Evolutionary conservation across 2,113 vertebrate species (phyloP), one percentile per base, ranked within the genome.

Genomic region (Chaetodon trifascialis): DNA sequence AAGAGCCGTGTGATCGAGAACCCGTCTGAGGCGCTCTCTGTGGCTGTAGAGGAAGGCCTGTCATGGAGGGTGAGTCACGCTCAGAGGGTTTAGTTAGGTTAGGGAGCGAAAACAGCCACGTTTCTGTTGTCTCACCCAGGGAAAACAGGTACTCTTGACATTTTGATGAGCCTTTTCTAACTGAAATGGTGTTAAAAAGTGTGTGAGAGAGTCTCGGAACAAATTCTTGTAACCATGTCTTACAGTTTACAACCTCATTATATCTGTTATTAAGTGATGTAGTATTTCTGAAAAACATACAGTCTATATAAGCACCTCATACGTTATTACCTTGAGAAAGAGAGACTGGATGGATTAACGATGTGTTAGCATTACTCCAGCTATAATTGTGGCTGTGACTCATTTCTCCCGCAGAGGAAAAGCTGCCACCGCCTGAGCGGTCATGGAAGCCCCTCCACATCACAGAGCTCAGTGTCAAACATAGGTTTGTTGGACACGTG

Each of bases 1-100:
- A 97, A 95, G 94, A 97, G 96, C 91, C 95, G 98, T 81, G 96
- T 99, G 87, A 99, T 99, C 47, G 97, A 99, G 91, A 99, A 99
- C 91, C 98, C 98, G 19, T 96, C 96, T 0, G 98, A 99, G 95
- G 98, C 94, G 15, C 93, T 99, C 77, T 98, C 97, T 11, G 97
- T 97, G 90, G 98, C 98, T 14, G 96, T 99, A 67, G 97, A 98
- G 94, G 98, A 99, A 94, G 98, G 97, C 78, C 95, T 99, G 47
- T 96, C 97, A 7, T 99, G 98, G 98, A 95, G 97, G 97, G 98
- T 99, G 95, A 89, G 89, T 82, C 44, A 15, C 9, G 0, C 23
- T 16, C 9, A 30, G 30, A 30, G 30, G 30, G 30, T 30, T 30
- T 30, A 30, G 30, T 30, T 30, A 65, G 12, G 19, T 14, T 55